Conservation (phyloP, 2,888 invertebrate genomes). For the Allophyes oxyacanthae region DNA sequence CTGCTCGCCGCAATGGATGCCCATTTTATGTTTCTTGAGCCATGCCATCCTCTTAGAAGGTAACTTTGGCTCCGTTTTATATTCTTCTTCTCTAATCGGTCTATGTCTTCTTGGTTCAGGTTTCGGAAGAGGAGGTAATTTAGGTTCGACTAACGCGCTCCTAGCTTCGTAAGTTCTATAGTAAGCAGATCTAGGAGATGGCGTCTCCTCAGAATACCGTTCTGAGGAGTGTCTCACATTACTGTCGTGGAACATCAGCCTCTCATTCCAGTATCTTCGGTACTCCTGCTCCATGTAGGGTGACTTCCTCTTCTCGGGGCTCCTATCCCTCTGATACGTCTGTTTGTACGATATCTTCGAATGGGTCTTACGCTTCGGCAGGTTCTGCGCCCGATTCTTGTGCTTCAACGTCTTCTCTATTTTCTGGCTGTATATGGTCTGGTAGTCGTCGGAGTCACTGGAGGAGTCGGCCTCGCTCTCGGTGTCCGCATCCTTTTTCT, state of each 20-base stretch:
- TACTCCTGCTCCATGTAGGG: conserved; percentile 79
- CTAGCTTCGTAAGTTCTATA: conserved; percentile 69
- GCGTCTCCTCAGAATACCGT: conserved; percentile 19
- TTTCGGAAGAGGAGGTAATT: neutral
- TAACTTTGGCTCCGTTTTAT: conserved; percentile 1
- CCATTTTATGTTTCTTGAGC: conserved; percentile 71
- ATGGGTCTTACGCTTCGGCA: conserved; percentile 54
- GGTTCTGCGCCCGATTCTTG: conserved; percentile 25
- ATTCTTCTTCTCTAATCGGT: neutral
- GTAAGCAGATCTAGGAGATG: conserved; percentile 40
- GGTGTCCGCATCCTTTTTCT: conserved; percentile 28
- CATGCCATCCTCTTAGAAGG: conserved; percentile 63
- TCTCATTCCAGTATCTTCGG: conserved; percentile 74
- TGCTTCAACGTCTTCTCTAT: conserved; percentile 32
- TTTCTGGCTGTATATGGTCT: conserved; percentile 73
- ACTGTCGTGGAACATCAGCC: conserved; percentile 65
- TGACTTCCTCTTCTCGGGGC: conserved; percentile 53
- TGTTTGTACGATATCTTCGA: conserved; percentile 61
- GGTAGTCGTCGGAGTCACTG: conserved; percentile 73
- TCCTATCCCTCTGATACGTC: conserved; percentile 46
- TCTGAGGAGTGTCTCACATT: conserved; percentile 56
- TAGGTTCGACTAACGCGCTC: conserved; percentile 54
- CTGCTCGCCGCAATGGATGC: conserved; percentile 65
- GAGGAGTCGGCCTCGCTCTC: conserved; percentile 53
- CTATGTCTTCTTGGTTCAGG: neutral